Conservation (phyloP, 1,140 invertebrate species). For the Odontomachus brunneus region DNA sequence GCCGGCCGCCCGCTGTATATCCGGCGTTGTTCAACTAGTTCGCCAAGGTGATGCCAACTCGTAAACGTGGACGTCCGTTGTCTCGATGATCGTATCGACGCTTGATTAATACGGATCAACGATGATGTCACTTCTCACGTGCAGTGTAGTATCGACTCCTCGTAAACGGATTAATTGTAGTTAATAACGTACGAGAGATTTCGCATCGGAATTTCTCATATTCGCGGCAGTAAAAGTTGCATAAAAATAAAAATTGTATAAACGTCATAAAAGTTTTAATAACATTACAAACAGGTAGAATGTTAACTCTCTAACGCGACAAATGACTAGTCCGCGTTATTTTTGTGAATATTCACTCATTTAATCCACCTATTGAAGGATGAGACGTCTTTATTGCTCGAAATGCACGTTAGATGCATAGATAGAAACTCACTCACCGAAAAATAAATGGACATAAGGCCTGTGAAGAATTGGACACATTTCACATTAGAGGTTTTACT, state of each 20-base stretch:
- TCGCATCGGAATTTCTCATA: not conserved
- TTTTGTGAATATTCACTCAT: constrained; percentile 55
- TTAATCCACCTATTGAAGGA: constrained; percentile 59
- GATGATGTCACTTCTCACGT: constrained; percentile 20
- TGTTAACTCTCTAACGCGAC: no score
- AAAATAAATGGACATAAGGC: no score
- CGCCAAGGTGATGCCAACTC: constrained; percentile 62
- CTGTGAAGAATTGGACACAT: no score
- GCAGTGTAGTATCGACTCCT: not conserved
- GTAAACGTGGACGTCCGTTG: constrained; percentile 17
- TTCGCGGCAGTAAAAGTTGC: not conserved
- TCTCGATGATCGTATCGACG: constrained; percentile 14
- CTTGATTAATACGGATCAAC: constrained; percentile 30
- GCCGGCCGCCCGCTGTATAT: constrained; percentile 67
- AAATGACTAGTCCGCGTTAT: constrained; percentile 14
- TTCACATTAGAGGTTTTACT: no score
- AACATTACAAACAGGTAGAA: no score
- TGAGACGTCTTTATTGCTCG: constrained; percentile 70
- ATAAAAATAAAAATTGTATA: not conserved
- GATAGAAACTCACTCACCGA: not conserved
- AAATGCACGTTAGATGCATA: constrained; percentile 70
- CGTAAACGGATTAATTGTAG: not conserved
- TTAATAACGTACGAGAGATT: not conserved
- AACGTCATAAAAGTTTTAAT: no score
- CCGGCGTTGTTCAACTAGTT: constrained; percentile 68